Evolutionary conservation across 2,888 invertebrate species (phyloP).

Genomic region (Apamea crenata): DNA sequence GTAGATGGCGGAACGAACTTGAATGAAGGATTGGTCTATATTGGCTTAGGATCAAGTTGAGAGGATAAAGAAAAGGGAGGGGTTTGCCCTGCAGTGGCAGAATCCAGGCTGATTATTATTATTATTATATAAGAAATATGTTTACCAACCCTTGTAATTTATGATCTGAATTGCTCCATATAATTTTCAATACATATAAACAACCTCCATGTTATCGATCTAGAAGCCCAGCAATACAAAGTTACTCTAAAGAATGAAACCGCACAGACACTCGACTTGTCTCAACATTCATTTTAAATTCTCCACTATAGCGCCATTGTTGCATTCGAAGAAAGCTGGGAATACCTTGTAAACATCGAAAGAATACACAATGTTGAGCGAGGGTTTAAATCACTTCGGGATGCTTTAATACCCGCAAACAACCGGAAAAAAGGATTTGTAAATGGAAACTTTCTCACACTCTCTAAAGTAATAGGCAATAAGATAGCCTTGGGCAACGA

Average conservation of each 20-base stretch:
- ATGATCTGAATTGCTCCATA: background rate
- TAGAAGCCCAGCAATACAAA: background rate
- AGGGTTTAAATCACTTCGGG: slow-evolving; percentile 40
- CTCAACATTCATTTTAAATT: slow-evolving; percentile 50
- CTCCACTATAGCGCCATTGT: slow-evolving; percentile 16
- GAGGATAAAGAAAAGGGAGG: background rate
- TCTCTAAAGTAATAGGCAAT: slow-evolving; percentile 47
- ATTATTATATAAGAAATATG: background rate
- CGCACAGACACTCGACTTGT: slow-evolving; percentile 14
- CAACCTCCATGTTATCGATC: slow-evolving; percentile 27
- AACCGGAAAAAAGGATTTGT: slow-evolving; percentile 30
- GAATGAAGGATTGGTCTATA: background rate
- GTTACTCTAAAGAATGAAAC: slow-evolving; percentile 28
- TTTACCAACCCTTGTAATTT: background rate
- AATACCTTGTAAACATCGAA: slow-evolving; percentile 47
- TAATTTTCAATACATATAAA: slow-evolving; percentile 2
- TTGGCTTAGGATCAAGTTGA: background rate
- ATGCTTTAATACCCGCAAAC: slow-evolving; percentile 31
- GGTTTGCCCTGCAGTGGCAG: background rate
- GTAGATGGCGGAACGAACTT: background rate
- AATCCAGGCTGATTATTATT: background rate
- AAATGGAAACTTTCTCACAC: slow-evolving; percentile 49
- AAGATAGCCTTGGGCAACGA: slow-evolving; percentile 48
- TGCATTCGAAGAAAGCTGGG: slow-evolving; percentile 38
- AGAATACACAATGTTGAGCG: slow-evolving; percentile 33